A percentile compares a stretch with the other conserved stretches of the same genome.
phyloP scores from a whole-genome alignment of 1,140 invertebrate genomes.

The Drosophila hydei region DNA sequence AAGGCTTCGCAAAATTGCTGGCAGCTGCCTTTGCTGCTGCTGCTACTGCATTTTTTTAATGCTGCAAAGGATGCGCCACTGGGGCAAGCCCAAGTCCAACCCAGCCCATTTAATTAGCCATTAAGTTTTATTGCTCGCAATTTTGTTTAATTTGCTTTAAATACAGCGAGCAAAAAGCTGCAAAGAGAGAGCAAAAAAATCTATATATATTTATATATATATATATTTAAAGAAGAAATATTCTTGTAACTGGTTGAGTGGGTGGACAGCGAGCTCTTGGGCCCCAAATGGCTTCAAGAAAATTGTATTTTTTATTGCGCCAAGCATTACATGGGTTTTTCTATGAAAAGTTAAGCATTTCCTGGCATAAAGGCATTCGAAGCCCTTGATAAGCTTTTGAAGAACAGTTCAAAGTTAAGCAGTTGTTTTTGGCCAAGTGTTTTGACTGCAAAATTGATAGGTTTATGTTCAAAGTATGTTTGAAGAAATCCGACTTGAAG shows the following conservation, averaged over 20 bases:
- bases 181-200: slow-evolving; percentile 9
- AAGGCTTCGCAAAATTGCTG: slow-evolving; percentile 71
- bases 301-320: slow-evolving; percentile 21
- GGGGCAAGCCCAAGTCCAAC: slow-evolving; percentile 48
- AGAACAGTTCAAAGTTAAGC: background rate
- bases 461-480: too few relatives aligned
- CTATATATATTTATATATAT: slow-evolving; percentile 2
- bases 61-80: slow-evolving; percentile 35
- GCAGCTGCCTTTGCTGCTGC: slow-evolving; percentile 57
- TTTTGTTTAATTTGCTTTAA: slow-evolving; percentile 83
- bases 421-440: background rate
- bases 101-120: slow-evolving; percentile 80
- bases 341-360: slow-evolving; percentile 3
- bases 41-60: slow-evolving; percentile 28
- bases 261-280: slow-evolving; percentile 40
- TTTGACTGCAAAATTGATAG: too few relatives aligned
- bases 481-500: too few relatives aligned
- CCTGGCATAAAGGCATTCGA: background rate
- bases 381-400: background rate
- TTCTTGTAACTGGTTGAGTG: slow-evolving; percentile 60
- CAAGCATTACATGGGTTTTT: slow-evolving; percentile 22
- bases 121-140: slow-evolving; percentile 81
- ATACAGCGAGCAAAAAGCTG: slow-evolving; percentile 60
- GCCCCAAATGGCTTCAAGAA: slow-evolving; percentile 29
- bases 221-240: slow-evolving; percentile 16